A percentile compares a stretch with the other conserved stretches of the same genome.
Evolutionary conservation across 2,888 invertebrate genomes (phyloP).

Genomic region (Smittia aterrima): DNA sequence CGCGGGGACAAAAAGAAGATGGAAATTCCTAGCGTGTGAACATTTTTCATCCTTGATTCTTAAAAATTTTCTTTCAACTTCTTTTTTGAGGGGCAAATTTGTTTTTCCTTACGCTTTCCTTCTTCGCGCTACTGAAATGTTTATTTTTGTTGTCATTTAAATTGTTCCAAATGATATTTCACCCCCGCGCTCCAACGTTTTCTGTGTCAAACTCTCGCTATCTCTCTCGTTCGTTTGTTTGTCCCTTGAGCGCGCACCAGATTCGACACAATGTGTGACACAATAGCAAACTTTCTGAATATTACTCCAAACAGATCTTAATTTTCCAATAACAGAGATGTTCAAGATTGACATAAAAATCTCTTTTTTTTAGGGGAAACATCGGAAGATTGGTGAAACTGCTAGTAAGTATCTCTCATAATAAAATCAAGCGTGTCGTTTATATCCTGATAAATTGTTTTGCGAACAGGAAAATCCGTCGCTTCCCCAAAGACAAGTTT

Average conservation of each 20-base stretch:
- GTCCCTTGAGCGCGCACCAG: background rate
- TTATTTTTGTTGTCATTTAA: background rate
- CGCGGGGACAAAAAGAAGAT: background rate
- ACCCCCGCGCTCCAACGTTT: background rate
- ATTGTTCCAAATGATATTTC: constrained; percentile 8
- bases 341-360: background rate
- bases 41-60: background rate
- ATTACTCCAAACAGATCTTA: background rate
- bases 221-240: no score
- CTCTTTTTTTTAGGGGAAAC: background rate
- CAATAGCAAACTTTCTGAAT: background rate
- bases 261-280: background rate
- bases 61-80: background rate
- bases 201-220: no score
- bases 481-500: background rate
- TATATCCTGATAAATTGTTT: constrained; percentile 37
- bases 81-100: background rate
- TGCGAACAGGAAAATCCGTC: background rate
- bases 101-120: background rate
- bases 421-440: constrained; percentile 37
- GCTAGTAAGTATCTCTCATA: background rate
- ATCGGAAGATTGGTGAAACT: background rate
- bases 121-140: background rate
- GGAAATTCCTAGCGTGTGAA: constrained; percentile 29
- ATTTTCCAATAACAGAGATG: constrained; percentile 11